Evolutionary conservation across 2,113 vertebrate species (phyloP), one percentile per base, ranked within the genome.

Genomic region (Illadopsis cleaveri): DNA sequence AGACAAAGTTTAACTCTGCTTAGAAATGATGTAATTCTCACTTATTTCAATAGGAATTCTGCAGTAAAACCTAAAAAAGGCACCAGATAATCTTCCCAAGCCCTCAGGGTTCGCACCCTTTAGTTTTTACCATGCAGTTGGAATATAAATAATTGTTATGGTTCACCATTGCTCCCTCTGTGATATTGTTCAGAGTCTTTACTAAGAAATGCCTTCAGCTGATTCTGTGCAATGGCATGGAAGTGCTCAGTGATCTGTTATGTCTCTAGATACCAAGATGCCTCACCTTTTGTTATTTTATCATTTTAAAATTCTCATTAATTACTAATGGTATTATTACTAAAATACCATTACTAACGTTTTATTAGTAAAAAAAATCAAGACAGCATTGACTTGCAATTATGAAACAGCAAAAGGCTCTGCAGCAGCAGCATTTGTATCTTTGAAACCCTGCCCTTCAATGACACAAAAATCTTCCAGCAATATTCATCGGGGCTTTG

Each of bases 161-260:
- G 60, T 45, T 86, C 35, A 72, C 3, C 31, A 38, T 31, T 37
- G n/a, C 27, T 92, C 69, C 73, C 47, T 68, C 44, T 61, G 54
- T 72, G 57, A 50, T 9, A 51, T 1, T 48, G 37, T 28, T 42
- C 14, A 60, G 76, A 81, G n/a, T 33, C 56, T 47, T 84, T 5
- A 23, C 33, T 31, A 38, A 66, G 82, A 91, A 93, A 47, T 17
- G 73, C 86, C 95, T 66, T 73, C 54, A 83, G 86, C 86, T 48
- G 47, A 66, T 28, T 12, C 50, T n/a, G 62, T 54, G 81, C 83
- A 71, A 22, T 8, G 77, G 61, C 57, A 44, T 17, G 76, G 78
- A 96, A 96, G 77, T 33, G 73, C 70, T 92, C 89, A 84, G 57
- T 54, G 78, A 65, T 57, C 89, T 89, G 42, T 75, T 95, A 23